Evolutionary conservation across 2,888 invertebrate species (phyloP).

Genomic region (Spisula solida): DNA sequence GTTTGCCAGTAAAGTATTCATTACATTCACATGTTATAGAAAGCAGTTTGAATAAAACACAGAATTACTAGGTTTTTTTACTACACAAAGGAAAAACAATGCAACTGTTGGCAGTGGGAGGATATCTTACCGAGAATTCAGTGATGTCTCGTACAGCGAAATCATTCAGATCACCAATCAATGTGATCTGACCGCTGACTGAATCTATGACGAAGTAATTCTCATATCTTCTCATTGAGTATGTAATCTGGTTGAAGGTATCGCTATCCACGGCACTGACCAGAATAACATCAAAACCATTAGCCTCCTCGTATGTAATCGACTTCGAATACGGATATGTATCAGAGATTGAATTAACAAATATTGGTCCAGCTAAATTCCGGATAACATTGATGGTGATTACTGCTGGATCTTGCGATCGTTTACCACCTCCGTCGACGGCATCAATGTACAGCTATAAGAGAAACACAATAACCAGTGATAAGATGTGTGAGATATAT

Average conservation of each 20-base stretch:
- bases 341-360: constrained; percentile 36
- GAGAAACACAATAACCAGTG: neutral
- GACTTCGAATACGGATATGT: constrained; percentile 53
- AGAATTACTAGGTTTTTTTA: no score
- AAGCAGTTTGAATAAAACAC: no score
- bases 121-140: neutral
- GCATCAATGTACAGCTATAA: constrained; percentile 67
- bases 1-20: no score
- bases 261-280: constrained; percentile 54
- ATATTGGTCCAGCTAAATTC: constrained; percentile 66
- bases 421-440: constrained; percentile 66
- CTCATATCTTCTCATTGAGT: constrained; percentile 72
- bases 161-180: constrained; percentile 65
- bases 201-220: constrained; percentile 77
- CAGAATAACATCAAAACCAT: constrained; percentile 18
- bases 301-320: constrained; percentile 40
- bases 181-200: constrained; percentile 71
- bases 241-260: constrained; percentile 66
- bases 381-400: constrained; percentile 66
- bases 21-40: no score
- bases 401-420: constrained; percentile 55
- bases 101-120: no score
- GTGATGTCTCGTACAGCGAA: neutral
- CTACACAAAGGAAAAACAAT: no score
- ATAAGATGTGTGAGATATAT: neutral